Base-by-base conservation (phyloP, 2,797 vertebrate species). In the Loriculus beryllinus region DNA sequence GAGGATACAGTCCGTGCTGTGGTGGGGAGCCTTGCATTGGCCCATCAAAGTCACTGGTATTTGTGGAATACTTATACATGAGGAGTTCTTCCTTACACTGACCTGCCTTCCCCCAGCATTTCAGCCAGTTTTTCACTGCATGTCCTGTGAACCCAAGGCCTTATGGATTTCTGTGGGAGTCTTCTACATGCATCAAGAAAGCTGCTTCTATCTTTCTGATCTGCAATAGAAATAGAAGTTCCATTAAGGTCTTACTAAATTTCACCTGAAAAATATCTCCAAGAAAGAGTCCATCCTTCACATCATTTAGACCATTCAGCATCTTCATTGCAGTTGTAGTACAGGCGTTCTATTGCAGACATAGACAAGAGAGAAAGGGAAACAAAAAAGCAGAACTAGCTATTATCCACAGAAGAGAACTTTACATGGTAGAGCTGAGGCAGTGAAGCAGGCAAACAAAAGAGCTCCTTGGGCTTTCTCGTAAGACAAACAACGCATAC, bases 301-400 rank as follows among this genome's bases (percentile, higher is more conserved):
- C 49, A 43, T 51, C 20, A 5, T 42, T 67, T 65, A 51, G 51
- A 64, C 19, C 12, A n/a, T 40, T 45, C 48, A 64, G 72, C n/a
- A 57, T 45, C 57, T 83, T 82, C 52, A 47, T 40, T 67, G 45
- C 26, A 45, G 31, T 42, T 92, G 77, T 54, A 76, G 37, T 54
- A 57, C 54, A 62, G 57, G 33, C 8, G 0, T 17, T 88, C 83
- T 68, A 49, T 42, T 91, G 65, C 86, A 95, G 91, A 88, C 71
- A 69, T 2, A 82, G 40, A 59, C 42, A 60, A 69, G 60, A 90
- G 52, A 83, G 68, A 95, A 95, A 87, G 26, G 84, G 91, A 92
- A 96, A 95, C 71, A 90, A 63, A 72, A 95, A 94, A 95, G 72
- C 81, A 92, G 87, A 94, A 95, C 80, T 60, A 62, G 40, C 37